Conservation (phyloP, 2,888 invertebrate genomes). For the Merodon equestris region DNA sequence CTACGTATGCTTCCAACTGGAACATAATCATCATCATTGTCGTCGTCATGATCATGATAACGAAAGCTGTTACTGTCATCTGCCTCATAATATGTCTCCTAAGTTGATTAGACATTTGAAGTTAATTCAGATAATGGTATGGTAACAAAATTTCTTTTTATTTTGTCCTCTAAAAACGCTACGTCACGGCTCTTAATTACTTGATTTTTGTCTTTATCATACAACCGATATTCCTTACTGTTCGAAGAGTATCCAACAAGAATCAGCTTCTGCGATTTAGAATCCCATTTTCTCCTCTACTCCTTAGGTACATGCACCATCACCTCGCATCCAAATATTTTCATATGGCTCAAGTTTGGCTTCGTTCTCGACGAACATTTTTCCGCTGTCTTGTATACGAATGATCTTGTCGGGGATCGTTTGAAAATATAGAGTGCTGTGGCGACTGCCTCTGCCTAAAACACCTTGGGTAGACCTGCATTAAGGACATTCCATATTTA, state of each 20-base stretch:
- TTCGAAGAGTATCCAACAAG: no score
- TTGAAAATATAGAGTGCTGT: background rate
- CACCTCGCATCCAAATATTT: background rate
- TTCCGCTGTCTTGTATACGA: background rate
- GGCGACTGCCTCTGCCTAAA: background rate
- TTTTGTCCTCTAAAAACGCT: no score
- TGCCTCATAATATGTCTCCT: background rate
- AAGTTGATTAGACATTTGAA: background rate
- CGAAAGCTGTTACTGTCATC: background rate
- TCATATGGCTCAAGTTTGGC: background rate
- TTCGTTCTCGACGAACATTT: background rate
- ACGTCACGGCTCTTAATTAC: no score
- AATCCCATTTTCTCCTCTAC: background rate
- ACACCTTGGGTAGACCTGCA: background rate
- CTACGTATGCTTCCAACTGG: background rate
- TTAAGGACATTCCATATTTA: background rate
- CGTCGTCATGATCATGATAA: background rate
- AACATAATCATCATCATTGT: background rate
- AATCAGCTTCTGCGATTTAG: background rate
- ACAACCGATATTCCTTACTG: no score
- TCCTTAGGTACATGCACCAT: background rate
- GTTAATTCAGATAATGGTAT: background rate
- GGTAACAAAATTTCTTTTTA: background rate
- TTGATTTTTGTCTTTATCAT: no score
- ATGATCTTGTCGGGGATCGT: background rate